Base-by-base conservation (phyloP, 2,113 vertebrate species). In the Hepsetus odoe region DNA sequence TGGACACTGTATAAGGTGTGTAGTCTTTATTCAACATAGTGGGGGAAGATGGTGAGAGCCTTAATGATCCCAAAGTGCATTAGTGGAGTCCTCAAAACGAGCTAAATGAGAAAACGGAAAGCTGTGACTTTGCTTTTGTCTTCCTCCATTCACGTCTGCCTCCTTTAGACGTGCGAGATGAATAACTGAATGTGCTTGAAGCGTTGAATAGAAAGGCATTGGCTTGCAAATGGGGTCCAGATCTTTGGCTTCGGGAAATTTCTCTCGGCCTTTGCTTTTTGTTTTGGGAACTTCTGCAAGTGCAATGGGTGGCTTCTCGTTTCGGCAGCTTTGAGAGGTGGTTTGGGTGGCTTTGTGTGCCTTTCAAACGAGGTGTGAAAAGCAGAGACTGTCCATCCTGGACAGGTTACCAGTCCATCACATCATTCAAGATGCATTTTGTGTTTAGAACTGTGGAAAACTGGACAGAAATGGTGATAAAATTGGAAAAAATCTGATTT, bases 61-160 rank as follows among this genome's bases (percentile, higher is more conserved):
- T 68, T 49, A 68, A 74, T 80, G 74, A 80, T 10, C 38, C 40
- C 65, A 1, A 74, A 32, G 12, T 16, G 44, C 46, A 66, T 79
- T 79, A 56, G 64, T 2, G 16, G 59, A 53, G 35, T 67, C 38
- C 62, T 30, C 64, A 74, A 51, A 80, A 74, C 67, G 71, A 72
- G 44, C 26, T 42, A 49, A 70, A 77, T 4, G 76, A 46, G 66
- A 16, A 56, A 56, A 33, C 49, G 55, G 12, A 49, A 71, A 44
- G 24, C 26, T 26, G 24, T 59, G 69, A 66, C 46, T 55, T 46
- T 30, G n/a, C 38, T 56, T 38, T 58, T 71, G n/a, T 72, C 13
- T 42, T 22, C 40, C 49, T 44, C 14, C 65, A 32, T 68, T 72
- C 26, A 77, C 7, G 3, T 33, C 12, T 2, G 22, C 32, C 35